phyloP scores from a whole-genome alignment of 2,797 vertebrate genomes.

The Peromyscus attwateri region DNA sequence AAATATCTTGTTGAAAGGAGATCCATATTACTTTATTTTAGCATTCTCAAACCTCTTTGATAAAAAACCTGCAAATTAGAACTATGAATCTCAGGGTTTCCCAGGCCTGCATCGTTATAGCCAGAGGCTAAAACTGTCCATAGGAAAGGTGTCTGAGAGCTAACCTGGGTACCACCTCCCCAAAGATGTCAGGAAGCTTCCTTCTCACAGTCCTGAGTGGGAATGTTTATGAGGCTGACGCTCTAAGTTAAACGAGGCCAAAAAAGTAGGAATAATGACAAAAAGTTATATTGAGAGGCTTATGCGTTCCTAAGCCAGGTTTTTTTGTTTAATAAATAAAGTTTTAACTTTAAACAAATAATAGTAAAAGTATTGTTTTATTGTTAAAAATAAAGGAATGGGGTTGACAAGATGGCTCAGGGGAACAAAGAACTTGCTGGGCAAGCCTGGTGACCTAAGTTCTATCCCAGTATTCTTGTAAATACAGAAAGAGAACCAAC shows the following conservation, averaged over 20 bases:
- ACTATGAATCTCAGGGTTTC: not conserved
- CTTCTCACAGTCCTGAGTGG: not conserved
- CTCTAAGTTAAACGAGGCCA: not conserved
- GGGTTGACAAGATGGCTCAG: not conserved
- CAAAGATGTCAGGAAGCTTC: not conserved
- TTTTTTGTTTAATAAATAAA: not conserved
- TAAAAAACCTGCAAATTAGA: not conserved
- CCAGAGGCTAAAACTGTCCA: not conserved
- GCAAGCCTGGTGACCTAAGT: too few species aligned
- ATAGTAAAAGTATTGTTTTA: not conserved
- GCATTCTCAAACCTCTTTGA: slow-evolving; percentile 8
- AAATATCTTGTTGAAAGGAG: not conserved
- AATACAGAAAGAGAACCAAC: not conserved
- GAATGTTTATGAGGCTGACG: not conserved
- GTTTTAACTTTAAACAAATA: slow-evolving; percentile 11
- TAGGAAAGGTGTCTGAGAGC: not conserved
- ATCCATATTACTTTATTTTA: slow-evolving; percentile 37
- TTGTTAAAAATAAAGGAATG: not conserved
- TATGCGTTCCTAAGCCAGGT: not conserved
- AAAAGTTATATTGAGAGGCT: not conserved
- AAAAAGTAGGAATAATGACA: not conserved
- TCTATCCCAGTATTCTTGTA: not conserved
- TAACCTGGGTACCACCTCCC: not conserved
- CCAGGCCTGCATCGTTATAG: not conserved
- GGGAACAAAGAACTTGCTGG: not conserved